Percentiles rank a stretch among this genome's conserved stretches.
Conservation (phyloP, 2,113 vertebrate species). For the Echinops telfairi region DNA sequence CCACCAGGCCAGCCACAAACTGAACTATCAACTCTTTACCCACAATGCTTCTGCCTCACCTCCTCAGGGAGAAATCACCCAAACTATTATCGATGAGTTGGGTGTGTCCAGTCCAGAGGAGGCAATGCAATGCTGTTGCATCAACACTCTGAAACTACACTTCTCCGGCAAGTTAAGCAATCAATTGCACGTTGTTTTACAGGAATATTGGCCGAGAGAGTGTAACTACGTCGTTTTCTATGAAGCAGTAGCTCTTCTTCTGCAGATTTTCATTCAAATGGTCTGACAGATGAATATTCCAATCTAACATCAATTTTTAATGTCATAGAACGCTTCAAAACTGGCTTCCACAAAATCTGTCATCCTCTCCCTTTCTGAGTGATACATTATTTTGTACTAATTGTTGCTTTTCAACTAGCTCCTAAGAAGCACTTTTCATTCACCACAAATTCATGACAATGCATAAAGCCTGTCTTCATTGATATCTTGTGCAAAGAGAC, state of each 20-base stretch:
- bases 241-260: constrained; percentile 61
- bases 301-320: constrained; percentile 70
- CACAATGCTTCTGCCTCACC: constrained; percentile 53
- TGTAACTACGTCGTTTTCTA: constrained; percentile 72
- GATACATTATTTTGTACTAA: constrained; percentile 72
- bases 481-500: constrained; percentile 41
- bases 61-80: constrained; percentile 69
- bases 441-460: constrained; percentile 59
- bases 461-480: constrained; percentile 48
- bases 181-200: constrained; percentile 64
- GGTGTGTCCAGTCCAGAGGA: constrained; percentile 69
- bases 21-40: constrained; percentile 61
- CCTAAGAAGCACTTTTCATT: constrained; percentile 66
- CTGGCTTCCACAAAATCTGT: constrained; percentile 65
- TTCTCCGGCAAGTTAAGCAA: constrained; percentile 76
- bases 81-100: constrained; percentile 61
- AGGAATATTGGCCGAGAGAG: constrained; percentile 66
- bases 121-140: constrained; percentile 68
- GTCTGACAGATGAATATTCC: constrained; percentile 76
- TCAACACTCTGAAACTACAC: constrained; percentile 72
- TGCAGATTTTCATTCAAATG: constrained; percentile 66
- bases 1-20: constrained; percentile 45
- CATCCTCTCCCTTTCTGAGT: constrained; percentile 74
- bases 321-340: constrained; percentile 77
- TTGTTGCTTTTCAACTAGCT: constrained; percentile 63